These are phyloP conservation scores for Drosophila tsacasi DNA, from an alignment of 1,140 invertebrate genomes.

Conservation along the genomic window DNA sequence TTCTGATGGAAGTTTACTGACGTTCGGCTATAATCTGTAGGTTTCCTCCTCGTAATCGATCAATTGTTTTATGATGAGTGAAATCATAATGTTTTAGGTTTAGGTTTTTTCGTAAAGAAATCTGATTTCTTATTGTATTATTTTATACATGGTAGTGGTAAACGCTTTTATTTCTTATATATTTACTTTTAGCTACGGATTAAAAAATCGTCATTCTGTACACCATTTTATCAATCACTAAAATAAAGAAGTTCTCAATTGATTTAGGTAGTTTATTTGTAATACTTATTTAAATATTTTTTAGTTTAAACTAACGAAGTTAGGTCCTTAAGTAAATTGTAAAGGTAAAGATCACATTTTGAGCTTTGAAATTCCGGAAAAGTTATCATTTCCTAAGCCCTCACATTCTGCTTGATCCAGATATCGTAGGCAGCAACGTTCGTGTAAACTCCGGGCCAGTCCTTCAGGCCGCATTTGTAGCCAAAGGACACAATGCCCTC, in stretches of 20 bases:
- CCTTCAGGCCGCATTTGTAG: constrained; percentile 82
- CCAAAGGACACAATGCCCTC: constrained; percentile 87
- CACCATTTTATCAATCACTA: no score
- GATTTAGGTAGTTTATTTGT: constrained; percentile 1
- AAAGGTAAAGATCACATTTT: constrained; percentile 60
- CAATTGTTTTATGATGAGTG: not conserved
- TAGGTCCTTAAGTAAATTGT: constrained; percentile 2
- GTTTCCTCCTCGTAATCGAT: no score
- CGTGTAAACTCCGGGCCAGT: constrained; percentile 86
- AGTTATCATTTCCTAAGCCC: constrained; percentile 38
- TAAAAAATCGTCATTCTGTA: rapidly evolving
- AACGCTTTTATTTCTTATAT: not conserved
- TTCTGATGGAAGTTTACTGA: not conserved
- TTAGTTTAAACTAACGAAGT: not conserved
- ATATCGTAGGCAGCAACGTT: constrained; percentile 84
- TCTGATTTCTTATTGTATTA: not conserved
- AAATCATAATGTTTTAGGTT: not conserved
- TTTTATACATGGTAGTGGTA: not conserved
- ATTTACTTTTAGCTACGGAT: not conserved
- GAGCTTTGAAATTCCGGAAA: constrained; percentile 24
- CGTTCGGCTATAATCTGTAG: no score
- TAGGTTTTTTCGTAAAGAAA: no score
- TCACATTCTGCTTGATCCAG: constrained; percentile 85
- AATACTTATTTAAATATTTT: constrained; percentile 1
- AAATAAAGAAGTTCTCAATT: not conserved